Evolutionary conservation across 2,113 vertebrate genomes (phyloP).

Genomic region (Sphyrna mokarran): DNA sequence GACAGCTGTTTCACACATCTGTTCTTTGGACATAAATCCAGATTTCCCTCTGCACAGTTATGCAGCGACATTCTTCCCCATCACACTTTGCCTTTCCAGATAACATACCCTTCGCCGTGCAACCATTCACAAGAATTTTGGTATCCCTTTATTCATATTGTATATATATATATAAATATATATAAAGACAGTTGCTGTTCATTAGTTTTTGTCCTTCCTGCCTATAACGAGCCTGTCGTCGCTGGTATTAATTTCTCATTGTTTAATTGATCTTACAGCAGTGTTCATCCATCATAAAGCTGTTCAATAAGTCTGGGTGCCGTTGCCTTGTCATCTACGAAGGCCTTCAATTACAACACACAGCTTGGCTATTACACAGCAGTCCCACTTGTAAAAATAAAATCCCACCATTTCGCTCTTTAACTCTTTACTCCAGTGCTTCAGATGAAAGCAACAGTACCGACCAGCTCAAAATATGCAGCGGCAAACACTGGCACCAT

Average conservation of each 20-base stretch:
- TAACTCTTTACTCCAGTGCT: background rate
- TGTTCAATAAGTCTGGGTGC: conserved; percentile 50
- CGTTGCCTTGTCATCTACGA: conserved; percentile 48
- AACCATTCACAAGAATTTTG: background rate
- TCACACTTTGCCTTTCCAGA: background rate
- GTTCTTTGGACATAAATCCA: conserved; percentile 39
- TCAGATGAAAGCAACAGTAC: background rate
- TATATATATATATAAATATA: background rate
- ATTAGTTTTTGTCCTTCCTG: background rate
- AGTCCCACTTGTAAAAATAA: background rate
- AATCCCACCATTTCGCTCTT: background rate
- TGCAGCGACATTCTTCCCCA: background rate
- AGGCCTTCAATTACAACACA: conserved; percentile 47
- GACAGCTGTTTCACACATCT: conserved; percentile 60
- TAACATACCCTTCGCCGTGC: background rate
- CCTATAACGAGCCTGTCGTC: conserved; percentile 62
- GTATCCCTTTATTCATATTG: background rate
- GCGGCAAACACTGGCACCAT: background rate
- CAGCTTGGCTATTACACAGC: background rate
- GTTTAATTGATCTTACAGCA: conserved; percentile 61
- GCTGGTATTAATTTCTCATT: conserved; percentile 60
- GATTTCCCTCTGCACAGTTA: background rate
- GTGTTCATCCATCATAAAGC: conserved; percentile 56
- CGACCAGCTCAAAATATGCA: background rate
- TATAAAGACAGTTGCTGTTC: background rate